Base-by-base conservation (phyloP, 2,888 invertebrate species). In the Amblyjoppa fuscipennis region DNA sequence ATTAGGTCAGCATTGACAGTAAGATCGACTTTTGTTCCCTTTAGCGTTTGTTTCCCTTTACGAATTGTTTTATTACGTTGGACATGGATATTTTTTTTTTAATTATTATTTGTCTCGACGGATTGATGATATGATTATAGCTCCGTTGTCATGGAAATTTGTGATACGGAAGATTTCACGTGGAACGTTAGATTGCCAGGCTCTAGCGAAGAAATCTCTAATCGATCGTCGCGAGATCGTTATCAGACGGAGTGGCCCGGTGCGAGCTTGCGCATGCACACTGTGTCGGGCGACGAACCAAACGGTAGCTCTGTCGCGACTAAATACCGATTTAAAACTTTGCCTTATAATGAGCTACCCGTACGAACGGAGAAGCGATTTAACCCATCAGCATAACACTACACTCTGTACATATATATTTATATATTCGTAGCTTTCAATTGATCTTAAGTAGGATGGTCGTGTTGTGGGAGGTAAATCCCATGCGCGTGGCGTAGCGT, bases 371-470 rank as follows among this genome's bases (percentile, higher is more conserved):
- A 77, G 71, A 84, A 45, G 73, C 59, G 49, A 75, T 79, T 83
- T 79, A 81, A 81, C 51, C 25, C 71, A 51, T 28, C 82, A 71
- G 53, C 79, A 53, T 76, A 49, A 41, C 81, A 70, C 51, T 79
- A 73, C 61, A 71, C 68, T 61, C 16, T 49, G 11, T 49, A 49
- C 5, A 4, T 49, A 49, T 49, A 49, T 49, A 49, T 49, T 75
- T 81, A 68, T 84, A 81, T 84, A 87, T 86, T 86, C 71, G 79
- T 83, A 73, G 56, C 28, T 79, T 85, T 82, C 69, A 88, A 88
- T 87, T 88, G 88, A 77, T 85, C 83, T 81, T 84, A 86, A 88
- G 85, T 86, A 81, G 85, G 85, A 83, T 87, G 85, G 83, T 86
- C 81, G 75, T 76, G 84, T 88, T 81, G 77, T 81, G 64, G 81